Evolutionary conservation across 2,797 vertebrate species (phyloP), one percentile per base, ranked within the genome.

Genomic region (Helostoma temminkii): DNA sequence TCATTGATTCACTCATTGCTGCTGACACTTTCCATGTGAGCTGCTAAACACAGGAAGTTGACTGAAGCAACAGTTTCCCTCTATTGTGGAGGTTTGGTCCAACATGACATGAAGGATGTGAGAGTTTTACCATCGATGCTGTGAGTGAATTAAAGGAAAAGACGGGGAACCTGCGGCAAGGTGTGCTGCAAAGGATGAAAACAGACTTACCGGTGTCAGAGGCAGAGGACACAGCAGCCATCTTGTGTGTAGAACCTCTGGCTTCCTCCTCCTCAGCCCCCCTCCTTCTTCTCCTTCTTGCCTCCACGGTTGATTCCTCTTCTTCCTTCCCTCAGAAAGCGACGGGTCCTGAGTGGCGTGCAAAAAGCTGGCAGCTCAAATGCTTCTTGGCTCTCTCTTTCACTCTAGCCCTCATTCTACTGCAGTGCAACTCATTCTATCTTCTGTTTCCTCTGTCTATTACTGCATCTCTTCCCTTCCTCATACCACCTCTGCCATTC

Each of bases 181-280:
- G 73, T 70, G 69, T 76, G 54, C 4, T 34, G 70, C 47, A 58
- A 64, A 83, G 53, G 64, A 84, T 70, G 36, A 64, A 67, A 79
- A 55, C 61, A 57, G 71, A 91, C 93, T 93, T 71, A 94, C 93
- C 93, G 41, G 91, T 86, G 78, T 91, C 90, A 69, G 88, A 92
- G 84, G 86, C 88, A 89, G 90, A 92, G 89, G 92, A 92, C 90
- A 93, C 82, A 82, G 93, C 91, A 92, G 94, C 94, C 94, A 94
- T 94, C 91, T 94, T 94, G 92, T 90, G 90, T 78, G 82, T 90
- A 68, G 89, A 88, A 93, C 91, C 92, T 88, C 91, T 92, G 92
- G 89, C 89, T 85, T 93, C 89, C 80, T 89, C 83, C 81, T 90
- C 88, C 81, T 90, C 89, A 3, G 75, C 83, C 80, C 77, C 87